These are phyloP conservation scores for Scaptodrosophila latifasciaeformis DNA, from an alignment of 2,888 invertebrate species.

Conservation along the genomic window DNA sequence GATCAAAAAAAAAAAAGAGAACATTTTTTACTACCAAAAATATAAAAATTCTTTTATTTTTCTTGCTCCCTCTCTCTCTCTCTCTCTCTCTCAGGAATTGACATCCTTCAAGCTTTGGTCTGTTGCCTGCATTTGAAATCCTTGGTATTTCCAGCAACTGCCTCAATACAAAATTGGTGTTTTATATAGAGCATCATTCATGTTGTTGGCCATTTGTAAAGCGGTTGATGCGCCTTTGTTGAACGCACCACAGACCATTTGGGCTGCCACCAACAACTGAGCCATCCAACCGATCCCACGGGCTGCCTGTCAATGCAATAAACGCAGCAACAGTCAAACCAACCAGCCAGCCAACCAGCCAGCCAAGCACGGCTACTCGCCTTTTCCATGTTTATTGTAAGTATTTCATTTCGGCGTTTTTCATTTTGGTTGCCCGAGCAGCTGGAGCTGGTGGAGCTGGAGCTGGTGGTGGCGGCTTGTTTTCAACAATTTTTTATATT, in stretches of 20 bases:
- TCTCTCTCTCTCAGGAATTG: no score
- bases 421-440: slow-evolving; percentile 39
- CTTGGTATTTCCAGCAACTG: not conserved
- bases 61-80: no score
- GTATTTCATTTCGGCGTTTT: slow-evolving; percentile 58
- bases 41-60: no score
- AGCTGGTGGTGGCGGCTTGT: slow-evolving; percentile 32
- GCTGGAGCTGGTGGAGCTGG: slow-evolving; percentile 23
- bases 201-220: slow-evolving; percentile 30
- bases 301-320: slow-evolving; percentile 61
- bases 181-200: slow-evolving; percentile 16
- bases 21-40: no score
- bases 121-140: no score
- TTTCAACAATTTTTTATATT: slow-evolving; percentile 33
- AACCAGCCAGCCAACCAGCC: not conserved
- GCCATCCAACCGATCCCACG: slow-evolving; percentile 4
- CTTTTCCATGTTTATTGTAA: slow-evolving; percentile 64
- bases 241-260: not conserved
- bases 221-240: slow-evolving; percentile 27
- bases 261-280: not conserved
- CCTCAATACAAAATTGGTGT: not conserved
- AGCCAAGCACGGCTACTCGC: slow-evolving; percentile 18
- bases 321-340: slow-evolving; percentile 36
- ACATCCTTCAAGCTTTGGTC: no score
- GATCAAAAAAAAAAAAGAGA: no score